Evolutionary conservation across 2,888 invertebrate genomes (phyloP).

Genomic region (Leptinotarsa rubiginosa): DNA sequence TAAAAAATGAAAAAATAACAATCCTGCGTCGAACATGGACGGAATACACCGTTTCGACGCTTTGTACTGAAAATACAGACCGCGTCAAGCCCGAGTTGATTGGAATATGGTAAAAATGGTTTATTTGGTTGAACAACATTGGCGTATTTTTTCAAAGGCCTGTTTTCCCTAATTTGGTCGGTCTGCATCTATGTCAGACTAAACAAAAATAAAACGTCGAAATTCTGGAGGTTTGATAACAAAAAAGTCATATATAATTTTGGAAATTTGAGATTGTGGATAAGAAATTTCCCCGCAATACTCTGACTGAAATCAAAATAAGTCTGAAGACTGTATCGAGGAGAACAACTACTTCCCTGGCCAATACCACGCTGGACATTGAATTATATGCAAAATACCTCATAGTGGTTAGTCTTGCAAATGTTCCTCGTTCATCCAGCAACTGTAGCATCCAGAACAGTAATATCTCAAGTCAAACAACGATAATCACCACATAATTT

Average conservation of each 20-base stretch:
- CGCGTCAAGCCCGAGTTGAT: constrained; percentile 43
- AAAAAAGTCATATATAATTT: not conserved
- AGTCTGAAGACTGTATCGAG: too few relatives aligned
- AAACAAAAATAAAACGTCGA: not conserved
- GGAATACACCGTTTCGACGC: constrained; percentile 46
- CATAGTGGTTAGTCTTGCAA: too few relatives aligned
- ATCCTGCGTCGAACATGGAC: constrained; percentile 52
- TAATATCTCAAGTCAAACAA: too few relatives aligned
- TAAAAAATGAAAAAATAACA: constrained; percentile 66
- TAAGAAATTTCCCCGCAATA: too few relatives aligned
- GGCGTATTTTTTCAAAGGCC: constrained; percentile 26
- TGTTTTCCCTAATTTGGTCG: constrained; percentile 4
- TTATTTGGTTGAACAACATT: constrained; percentile 37
- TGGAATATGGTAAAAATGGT: constrained; percentile 51
- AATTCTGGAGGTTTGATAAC: not conserved
- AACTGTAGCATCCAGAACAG: not conserved
- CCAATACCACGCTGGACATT: too few relatives aligned
- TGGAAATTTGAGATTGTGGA: not conserved
- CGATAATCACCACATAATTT: too few relatives aligned
- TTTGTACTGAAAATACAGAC: constrained; percentile 42
- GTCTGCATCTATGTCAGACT: constrained; percentile 1
- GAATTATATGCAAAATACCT: too few relatives aligned
- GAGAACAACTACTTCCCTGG: too few relatives aligned
- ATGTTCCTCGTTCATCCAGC: too few relatives aligned
- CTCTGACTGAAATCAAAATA: too few relatives aligned